These are phyloP conservation scores for Montipora capricornis DNA, from an alignment of 64 coral and sea anemone species.

Conservation along the genomic window DNA sequence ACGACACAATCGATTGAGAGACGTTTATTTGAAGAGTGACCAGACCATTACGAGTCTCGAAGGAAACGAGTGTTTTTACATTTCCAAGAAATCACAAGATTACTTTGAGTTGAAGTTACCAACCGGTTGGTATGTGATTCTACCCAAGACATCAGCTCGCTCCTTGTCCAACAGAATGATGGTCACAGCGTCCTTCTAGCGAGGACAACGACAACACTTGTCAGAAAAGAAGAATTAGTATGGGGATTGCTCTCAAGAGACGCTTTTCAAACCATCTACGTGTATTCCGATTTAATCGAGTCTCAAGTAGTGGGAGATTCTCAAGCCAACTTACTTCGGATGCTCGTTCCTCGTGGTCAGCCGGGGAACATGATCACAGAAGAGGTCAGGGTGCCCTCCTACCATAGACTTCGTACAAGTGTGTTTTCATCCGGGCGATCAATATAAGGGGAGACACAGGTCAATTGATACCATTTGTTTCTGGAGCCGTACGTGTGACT, in stretches of 20 bases:
- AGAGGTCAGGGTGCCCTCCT: background rate
- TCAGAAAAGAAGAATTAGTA: background rate
- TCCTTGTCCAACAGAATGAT: background rate
- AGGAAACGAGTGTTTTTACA: conserved; percentile 31
- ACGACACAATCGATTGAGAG: background rate
- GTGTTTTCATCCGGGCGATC: background rate
- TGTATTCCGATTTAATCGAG: background rate
- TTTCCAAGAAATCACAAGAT: background rate
- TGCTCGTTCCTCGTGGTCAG: too few relatives aligned
- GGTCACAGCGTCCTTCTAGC: background rate
- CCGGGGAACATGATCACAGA: background rate
- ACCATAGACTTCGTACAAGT: background rate
- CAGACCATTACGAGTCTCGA: background rate
- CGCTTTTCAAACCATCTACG: background rate
- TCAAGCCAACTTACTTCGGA: too few relatives aligned
- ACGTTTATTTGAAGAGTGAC: background rate
- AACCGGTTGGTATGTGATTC: background rate
- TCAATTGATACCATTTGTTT: conserved; percentile 26
- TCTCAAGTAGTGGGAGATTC: too few relatives aligned
- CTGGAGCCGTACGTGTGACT: background rate
- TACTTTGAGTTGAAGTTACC: background rate
- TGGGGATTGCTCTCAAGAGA: background rate
- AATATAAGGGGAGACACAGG: conserved; percentile 16
- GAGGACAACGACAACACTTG: background rate
- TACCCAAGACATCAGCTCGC: background rate